Conservation (phyloP, 2,113 vertebrate genomes). For the Amazona vittata region DNA sequence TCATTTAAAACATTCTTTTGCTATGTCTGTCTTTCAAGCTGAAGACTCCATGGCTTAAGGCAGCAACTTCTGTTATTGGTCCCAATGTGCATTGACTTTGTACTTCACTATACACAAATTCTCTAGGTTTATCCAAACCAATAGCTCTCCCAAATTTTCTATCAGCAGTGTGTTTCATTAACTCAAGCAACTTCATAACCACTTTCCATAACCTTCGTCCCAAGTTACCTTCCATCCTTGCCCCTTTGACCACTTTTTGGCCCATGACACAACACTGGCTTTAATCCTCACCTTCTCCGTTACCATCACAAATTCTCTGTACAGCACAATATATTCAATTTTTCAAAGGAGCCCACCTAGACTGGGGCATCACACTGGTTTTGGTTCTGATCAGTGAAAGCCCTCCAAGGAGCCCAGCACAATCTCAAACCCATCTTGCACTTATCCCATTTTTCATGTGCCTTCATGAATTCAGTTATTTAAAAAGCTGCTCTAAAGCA, state of each 20-base stretch:
- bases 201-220: background rate
- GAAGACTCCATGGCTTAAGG: background rate
- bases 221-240: background rate
- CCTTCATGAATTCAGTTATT: background rate
- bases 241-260: background rate
- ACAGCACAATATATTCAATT: background rate
- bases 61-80: conserved; percentile 37
- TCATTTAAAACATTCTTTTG: background rate
- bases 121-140: background rate
- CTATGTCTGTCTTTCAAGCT: background rate
- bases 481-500: conserved; percentile 30
- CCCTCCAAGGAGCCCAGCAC: background rate
- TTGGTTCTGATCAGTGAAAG: background rate
- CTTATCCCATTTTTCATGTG: background rate
- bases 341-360: background rate
- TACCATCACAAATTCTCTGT: background rate
- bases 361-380: background rate
- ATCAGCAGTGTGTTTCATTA: background rate
- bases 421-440: background rate
- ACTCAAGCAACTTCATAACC: background rate
- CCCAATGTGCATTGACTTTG: conserved; percentile 11
- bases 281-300: background rate
- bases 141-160: background rate
- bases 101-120: background rate
- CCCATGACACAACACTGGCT: background rate